These are phyloP conservation scores for Teleogryllus oceanicus DNA, from an alignment of 2,888 invertebrate species.

Conservation along the genomic window DNA sequence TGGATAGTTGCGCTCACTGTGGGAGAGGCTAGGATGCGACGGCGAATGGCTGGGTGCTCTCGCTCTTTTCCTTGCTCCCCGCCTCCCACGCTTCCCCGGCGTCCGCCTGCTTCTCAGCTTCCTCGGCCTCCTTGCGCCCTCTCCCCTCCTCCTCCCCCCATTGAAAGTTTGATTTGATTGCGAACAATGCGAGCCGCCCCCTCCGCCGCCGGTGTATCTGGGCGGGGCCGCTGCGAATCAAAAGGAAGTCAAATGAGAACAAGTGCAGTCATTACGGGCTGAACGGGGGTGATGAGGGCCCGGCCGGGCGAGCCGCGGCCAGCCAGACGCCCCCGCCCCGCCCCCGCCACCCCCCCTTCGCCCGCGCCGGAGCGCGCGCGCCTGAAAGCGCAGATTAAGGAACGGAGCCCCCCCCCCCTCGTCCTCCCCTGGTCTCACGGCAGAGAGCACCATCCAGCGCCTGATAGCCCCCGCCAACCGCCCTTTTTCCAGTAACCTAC, in stretches of 20 bases:
- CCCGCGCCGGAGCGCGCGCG: background rate
- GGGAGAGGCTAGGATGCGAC: too few species aligned
- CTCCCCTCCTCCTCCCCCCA: conserved; percentile 24
- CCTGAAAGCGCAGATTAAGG: too few species aligned
- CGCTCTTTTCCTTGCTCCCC: too few species aligned
- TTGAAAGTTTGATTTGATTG: conserved; percentile 35
- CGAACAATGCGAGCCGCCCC: conserved; percentile 29
- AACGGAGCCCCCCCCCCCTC: too few species aligned
- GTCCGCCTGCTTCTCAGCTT: too few species aligned
- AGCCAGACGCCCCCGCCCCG: background rate
- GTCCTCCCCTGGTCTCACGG: too few species aligned
- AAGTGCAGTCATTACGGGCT: conserved; percentile 35
- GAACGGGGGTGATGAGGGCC: conserved; percentile 26
- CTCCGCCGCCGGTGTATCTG: background rate
- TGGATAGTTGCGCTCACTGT: conserved; percentile 30
- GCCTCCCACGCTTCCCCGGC: too few species aligned
- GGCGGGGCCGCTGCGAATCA: conserved; percentile 25
- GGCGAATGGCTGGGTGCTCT: too few species aligned
- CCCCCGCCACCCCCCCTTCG: background rate
- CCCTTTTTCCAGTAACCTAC: too few species aligned
- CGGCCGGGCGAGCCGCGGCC: conserved; percentile 1
- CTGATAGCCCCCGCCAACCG: too few species aligned
- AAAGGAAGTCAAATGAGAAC: conserved; percentile 37
- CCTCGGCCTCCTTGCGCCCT: background rate
- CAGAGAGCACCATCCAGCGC: too few species aligned